These are phyloP conservation scores for Gryllus longicercus DNA, from an alignment of 2,888 invertebrate species.

Conservation along the genomic window DNA sequence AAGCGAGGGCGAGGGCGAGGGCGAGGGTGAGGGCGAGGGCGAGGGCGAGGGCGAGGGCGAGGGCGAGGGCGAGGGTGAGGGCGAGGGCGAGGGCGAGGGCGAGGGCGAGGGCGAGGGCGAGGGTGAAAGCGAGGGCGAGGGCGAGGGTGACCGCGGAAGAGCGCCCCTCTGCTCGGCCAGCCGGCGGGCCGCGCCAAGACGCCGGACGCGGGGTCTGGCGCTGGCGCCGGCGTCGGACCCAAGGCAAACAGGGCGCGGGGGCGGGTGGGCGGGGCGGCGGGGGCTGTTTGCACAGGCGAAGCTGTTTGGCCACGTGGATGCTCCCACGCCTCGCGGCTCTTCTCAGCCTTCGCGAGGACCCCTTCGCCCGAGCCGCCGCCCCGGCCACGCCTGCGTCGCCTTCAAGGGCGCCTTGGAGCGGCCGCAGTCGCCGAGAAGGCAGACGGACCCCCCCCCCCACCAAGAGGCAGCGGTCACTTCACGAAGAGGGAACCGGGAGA, in stretches of 20 bases:
- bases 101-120: too few relatives aligned
- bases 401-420: too few relatives aligned
- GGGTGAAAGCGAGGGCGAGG: too few relatives aligned
- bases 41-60: too few relatives aligned
- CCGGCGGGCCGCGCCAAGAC: not conserved
- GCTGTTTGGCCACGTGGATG: not conserved
- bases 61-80: too few relatives aligned
- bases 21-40: too few relatives aligned
- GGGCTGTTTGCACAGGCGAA: not conserved
- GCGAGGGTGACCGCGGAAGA: not conserved
- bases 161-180: not conserved
- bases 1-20: too few relatives aligned
- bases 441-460: too few relatives aligned
- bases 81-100: too few relatives aligned
- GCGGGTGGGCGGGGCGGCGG: not conserved
- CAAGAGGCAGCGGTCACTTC: too few relatives aligned
- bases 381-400: not conserved
- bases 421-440: too few relatives aligned
- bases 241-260: not conserved
- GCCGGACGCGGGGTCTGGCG: not conserved
- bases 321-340: not conserved
- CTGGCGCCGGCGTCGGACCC: not conserved
- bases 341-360: not conserved
- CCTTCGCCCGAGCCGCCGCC: not conserved
- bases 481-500: too few relatives aligned